Base-by-base conservation (phyloP, 2,888 invertebrate genomes). In the Caenorhabditis becei region DNA sequence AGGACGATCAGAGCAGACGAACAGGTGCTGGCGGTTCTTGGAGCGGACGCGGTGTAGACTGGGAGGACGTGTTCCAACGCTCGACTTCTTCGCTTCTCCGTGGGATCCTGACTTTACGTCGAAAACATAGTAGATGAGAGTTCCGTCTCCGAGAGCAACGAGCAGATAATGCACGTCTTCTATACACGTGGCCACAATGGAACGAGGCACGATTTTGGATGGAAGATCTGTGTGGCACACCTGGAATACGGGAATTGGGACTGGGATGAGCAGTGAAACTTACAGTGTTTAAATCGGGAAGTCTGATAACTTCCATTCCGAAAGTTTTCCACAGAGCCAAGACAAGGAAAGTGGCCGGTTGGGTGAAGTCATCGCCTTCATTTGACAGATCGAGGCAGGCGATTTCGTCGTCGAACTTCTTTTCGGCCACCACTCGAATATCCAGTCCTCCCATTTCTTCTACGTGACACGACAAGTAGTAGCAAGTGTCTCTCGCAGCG, bases 251-350 rank as follows among this genome's bases (percentile, higher is more conserved):
- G 20, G 11, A 37, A 37, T 20, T n/a, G 18, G 10, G 8, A 37
- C 18, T 18, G 10, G n/a, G 7, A 20, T 26, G 18, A 10, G 7
- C 51, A 47, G 28, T n/a, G 41, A 18, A 14, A 32, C 66, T 53
- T 23, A 84, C 80, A 24, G 74, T 94, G 72, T 94, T 93, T 65
- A 98, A 93, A 72, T 94, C 93, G 0, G 97, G 97, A 82, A 98
- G 92, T 14, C 94, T 94, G 28, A 97, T 93, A 82, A 97, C 94
- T 14, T 96, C 93, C 37, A 96, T 96, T 0, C 96, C 96, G 88
- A 97, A 97, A 91, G 98, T 97, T 0, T 96, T 97, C 99, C 99
- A 99, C 58, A 98, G 93, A 0, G 97, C 97, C 11, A 97, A 96
- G 18, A 96, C 96, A 44, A 96, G 95, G 77, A 96, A 93, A 65